A percentile compares a stretch with the other conserved stretches of the same genome.
phyloP scores from a whole-genome alignment of 2,113 vertebrate species.

The Anser brachyrhynchus region DNA sequence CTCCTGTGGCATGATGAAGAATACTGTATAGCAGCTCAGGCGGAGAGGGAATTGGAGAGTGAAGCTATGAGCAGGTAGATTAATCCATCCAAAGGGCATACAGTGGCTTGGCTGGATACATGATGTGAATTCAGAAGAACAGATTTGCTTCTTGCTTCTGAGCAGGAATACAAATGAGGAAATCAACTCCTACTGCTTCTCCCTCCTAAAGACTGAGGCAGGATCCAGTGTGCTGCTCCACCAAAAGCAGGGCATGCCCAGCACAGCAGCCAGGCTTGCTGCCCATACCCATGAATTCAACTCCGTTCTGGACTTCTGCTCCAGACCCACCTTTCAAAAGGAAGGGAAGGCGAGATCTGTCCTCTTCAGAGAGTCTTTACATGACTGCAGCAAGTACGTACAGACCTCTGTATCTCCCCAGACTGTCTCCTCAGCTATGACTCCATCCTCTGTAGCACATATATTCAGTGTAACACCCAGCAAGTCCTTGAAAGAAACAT shows the following conservation, averaged over 20 bases:
- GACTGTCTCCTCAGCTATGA: neutral
- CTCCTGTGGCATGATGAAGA: neutral
- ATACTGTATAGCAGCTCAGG: neutral
- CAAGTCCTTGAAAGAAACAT: neutral
- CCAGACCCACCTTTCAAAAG: too few relatives aligned
- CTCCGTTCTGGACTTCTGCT: accelerated
- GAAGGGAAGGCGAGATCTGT: neutral
- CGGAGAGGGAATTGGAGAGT: neutral
- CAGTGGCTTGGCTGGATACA: neutral
- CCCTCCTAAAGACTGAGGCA: neutral
- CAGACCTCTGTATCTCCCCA: neutral
- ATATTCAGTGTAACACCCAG: neutral
- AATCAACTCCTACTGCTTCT: neutral
- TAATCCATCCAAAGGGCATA: conserved; percentile 11
- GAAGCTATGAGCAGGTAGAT: neutral
- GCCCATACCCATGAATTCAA: too few relatives aligned
- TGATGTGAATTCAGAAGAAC: conserved; percentile 18
- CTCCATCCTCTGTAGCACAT: neutral
- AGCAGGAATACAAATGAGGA: neutral
- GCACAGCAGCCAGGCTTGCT: neutral
- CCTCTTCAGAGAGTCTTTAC: neutral
- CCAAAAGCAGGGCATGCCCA: neutral
- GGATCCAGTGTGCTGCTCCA: neutral
- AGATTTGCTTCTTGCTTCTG: neutral
- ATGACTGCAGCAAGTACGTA: neutral